A percentile compares a stretch with the other conserved stretches of the same genome.
Evolutionary conservation across 2,888 invertebrate genomes (phyloP).

Genomic region (Nebria brevicollis): DNA sequence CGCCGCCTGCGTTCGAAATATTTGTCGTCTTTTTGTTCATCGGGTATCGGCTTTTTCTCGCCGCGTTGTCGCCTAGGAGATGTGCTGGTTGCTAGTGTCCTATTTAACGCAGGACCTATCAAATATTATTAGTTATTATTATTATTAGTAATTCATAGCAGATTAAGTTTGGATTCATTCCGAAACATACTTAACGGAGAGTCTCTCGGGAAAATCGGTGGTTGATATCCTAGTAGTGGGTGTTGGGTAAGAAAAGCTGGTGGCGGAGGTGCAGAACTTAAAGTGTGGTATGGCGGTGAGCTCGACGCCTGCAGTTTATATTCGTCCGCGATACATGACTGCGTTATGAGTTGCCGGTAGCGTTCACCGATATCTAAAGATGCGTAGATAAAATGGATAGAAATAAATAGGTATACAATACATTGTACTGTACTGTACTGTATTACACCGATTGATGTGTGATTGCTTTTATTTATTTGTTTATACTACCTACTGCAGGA

Average conservation of each 20-base stretch:
- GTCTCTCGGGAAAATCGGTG: constrained; percentile 26
- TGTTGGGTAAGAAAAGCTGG: constrained; percentile 30
- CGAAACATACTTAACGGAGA: constrained; percentile 24
- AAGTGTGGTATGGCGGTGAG: neutral
- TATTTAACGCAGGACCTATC: constrained; percentile 32
- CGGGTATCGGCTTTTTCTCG: constrained; percentile 87
- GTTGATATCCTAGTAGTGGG: constrained; percentile 29
- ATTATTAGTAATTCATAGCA: neutral
- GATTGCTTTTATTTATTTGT: too few species aligned
- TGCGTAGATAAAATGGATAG: too few species aligned
- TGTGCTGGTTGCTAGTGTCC: constrained; percentile 40
- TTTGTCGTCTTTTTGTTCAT: constrained; percentile 88
- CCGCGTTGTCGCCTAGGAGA: constrained; percentile 72
- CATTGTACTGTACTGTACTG: too few species aligned
- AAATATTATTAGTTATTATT: neutral
- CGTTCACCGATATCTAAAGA: constrained; percentile 31
- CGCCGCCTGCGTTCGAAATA: constrained; percentile 88
- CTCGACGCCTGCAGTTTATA: constrained; percentile 20
- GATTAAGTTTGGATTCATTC: neutral
- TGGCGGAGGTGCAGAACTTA: constrained; percentile 3
- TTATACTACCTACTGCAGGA: too few species aligned
- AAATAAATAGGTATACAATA: too few species aligned
- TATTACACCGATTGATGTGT: too few species aligned
- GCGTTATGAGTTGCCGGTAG: constrained; percentile 31
- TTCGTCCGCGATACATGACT: constrained; percentile 33